Conservation (phyloP, 1,140 invertebrate species). For the Bombus waltoni region DNA sequence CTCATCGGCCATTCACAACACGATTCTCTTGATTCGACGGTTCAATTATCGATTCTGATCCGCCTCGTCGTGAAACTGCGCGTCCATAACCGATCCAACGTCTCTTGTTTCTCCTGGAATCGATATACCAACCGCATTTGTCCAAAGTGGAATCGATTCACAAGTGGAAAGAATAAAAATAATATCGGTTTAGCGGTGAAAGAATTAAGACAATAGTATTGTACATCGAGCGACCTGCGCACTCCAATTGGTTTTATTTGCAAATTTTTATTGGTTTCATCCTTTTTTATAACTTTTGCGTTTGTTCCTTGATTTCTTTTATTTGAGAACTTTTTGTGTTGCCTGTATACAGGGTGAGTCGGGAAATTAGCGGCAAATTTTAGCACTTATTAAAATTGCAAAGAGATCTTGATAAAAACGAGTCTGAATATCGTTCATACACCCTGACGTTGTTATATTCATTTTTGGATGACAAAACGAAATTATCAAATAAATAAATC, state of each 20-base stretch:
- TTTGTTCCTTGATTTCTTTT: too few relatives aligned
- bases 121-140: neutral
- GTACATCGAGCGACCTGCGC: neutral
- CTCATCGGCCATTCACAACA: conserved; percentile 19
- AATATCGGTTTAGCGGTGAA: neutral
- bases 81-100: neutral
- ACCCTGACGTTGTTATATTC: too few relatives aligned
- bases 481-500: neutral
- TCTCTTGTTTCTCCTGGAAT: too few relatives aligned
- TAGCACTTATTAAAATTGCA: too few relatives aligned
- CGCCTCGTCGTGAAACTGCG: neutral
- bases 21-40: conserved; percentile 27
- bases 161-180: neutral
- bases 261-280: neutral
- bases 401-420: too few relatives aligned
- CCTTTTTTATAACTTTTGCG: neutral
- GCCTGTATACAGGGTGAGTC: too few relatives aligned
- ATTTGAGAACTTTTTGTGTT: neutral
- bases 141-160: neutral
- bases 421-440: too few relatives aligned
- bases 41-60: conserved; percentile 8
- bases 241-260: neutral
- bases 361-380: too few relatives aligned
- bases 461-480: too few relatives aligned
- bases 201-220: neutral